Base-by-base conservation (phyloP, 2,888 invertebrate species). In the Crematogaster levior region DNA sequence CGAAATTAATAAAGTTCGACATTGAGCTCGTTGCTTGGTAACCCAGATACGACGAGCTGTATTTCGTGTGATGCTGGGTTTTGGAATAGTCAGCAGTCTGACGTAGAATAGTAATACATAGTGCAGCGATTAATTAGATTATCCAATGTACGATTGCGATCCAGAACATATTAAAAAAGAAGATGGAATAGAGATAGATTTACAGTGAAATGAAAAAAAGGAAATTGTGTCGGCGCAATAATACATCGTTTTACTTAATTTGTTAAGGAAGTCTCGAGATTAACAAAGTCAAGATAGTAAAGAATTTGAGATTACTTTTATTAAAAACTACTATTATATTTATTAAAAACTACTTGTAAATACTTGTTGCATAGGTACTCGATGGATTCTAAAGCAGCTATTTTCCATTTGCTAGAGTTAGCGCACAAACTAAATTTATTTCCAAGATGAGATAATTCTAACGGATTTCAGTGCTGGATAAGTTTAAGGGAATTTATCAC, bases 1-100 rank as follows among this genome's bases (percentile, higher is more conserved):
- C 18, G 61, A 81, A 88, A 86, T 83, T 85, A 86, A 88, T 79
- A 85, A 85, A 83, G 84, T 86, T 82, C 74, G 68, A 74, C 63
- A 72, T 80, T 56, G 79, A 60, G 73, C 66, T 82, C 75, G 75
- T 83, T 79, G 65, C 43, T 58, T 34, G 27, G 66, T 60, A 86
- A 84, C 68, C 77, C 61, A 73, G 82, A 82, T 84, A 56, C 65
- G 48, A 43, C n/a, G 46, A 61, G 60, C 75, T 27, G 27, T 21
- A 68, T 58, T 68, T 68, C 40, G 37, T 21, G 56, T 40, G 46
- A 30, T 40, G 30, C 12, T 2, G 43, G 21, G 58, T 70, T 68
- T 79, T 37, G 70, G 70, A 53, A 43, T 30, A 40, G 27, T 75
- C 51, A 30, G 43, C 68, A 43, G 24, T 56, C 30, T 56, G 68